Base-by-base conservation (phyloP, 2,888 invertebrate genomes). In the Criorhina ranunculi region DNA sequence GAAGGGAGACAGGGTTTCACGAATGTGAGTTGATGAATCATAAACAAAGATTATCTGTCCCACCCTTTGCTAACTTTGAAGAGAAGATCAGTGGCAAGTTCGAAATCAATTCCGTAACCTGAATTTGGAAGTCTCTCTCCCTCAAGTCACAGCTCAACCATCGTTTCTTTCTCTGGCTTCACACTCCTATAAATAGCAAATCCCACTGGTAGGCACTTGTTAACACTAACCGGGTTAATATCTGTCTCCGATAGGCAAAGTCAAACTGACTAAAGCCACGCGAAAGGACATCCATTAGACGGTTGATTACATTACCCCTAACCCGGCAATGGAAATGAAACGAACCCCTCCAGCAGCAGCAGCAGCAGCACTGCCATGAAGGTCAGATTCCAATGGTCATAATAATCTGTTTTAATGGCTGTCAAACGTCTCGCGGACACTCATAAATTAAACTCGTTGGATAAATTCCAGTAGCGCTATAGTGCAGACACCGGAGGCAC, bases 381-480 rank as follows among this genome's bases (percentile, higher is more conserved):
- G 85, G 85, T 85, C 85, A 80, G 76, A 85, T 85, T 85, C 70
- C 70, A 59, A 24, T 85, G 80, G 76, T 75, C 70, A 76, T 85
- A 85, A 85, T 85, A 85, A 85, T 85, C 80, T 66, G 75, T 70
- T 83, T 83, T 85, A 80, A 80, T 85, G 70, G 66, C 85, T 85
- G 85, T 85, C 85, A 85, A 76, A 80, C 46, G 80, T 70, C 70
- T 76, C 35, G 85, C 64, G 40, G 75, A 80, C 66, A 49, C 12
- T 80, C 75, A 85, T 85, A 85, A 85, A 85, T 85, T 80, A 76
- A 70, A 80, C 59, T 70, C 12, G 17, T 8, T 57, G 57, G 42
- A 60, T 85, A 66, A 85, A 85, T 85, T 85, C 85, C 85, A 42
- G 85, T 80, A 85, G 78, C 83, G 31, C 35, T 46, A 12, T 29